Base-by-base conservation (phyloP, 2,888 invertebrate species). In the Athalia circularis region DNA sequence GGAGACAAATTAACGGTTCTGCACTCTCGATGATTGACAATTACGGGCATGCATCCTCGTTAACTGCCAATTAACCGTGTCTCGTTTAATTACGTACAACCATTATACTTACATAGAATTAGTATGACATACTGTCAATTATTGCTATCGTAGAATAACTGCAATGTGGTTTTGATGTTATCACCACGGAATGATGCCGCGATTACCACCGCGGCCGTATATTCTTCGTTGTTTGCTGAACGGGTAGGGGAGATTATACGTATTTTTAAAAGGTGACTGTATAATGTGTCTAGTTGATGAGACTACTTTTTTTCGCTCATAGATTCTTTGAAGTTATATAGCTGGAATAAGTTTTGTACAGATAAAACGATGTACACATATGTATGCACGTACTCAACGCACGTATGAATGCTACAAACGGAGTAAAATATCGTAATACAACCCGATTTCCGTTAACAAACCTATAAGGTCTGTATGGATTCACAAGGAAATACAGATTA, bases 21-120 rank as follows among this genome's bases (percentile, higher is more conserved):
- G 5, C 54, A 54, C 15, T 11, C 5, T 7, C 59, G 59, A 59
- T 72, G 8, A 72, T 59, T 72, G 72, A 59, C 57, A 72, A 57
- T 59, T 15, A 59, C 47, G 15, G 59, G 45, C 72, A 59, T 59
- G 47, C 72, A 59, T 72, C 72, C 72, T 72, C 45, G 72, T 72
- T 72, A 72, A 47, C 59, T 72, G 5, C 59, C 59, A 59, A 72
- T 72, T 59, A 72, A 72, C 45, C 13, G 47, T 59, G 47, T 57
- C 72, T 72, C 48, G 72, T 72, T 8, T 70, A 54, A 57, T 47
- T 15, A 5, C n/a, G 54, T 57, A 43, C 29, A 29, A 4, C 0
- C 52, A n/a, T 29, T 29, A 29, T 29, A 29, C 29, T 29, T 29
- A 29, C 29, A 29, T 29, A 29, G 29, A 29, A 4, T 54, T n/a